A percentile compares a stretch with the other conserved stretches of the same genome.
phyloP scores from a whole-genome alignment of 2,888 invertebrate genomes.

The Agapostemon virescens region DNA sequence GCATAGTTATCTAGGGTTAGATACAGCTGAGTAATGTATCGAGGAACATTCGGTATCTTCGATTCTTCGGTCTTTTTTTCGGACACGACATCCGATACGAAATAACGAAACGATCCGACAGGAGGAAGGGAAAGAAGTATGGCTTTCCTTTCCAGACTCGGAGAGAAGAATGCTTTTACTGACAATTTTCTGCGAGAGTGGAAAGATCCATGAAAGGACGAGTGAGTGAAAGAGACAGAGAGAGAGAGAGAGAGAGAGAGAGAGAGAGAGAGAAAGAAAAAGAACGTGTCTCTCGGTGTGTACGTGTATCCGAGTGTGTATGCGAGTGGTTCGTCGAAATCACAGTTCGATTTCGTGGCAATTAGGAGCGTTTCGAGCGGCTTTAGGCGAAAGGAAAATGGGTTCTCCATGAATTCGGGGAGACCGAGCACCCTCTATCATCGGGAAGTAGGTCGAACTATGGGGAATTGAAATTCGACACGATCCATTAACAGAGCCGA shows the following conservation, averaged over 20 bases:
- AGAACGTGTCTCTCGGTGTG: too few relatives aligned
- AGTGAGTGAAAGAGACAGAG: not conserved
- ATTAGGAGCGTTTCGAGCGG: constrained; percentile 11
- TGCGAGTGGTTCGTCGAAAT: not conserved
- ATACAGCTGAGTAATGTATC: not conserved
- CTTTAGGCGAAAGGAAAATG: constrained; percentile 17
- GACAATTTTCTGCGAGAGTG: not conserved
- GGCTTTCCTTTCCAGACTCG: not conserved
- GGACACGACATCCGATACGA: not conserved
- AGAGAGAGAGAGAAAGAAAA: not conserved
- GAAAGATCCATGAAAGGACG: not conserved
- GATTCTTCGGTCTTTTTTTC: not conserved
- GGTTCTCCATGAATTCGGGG: constrained; percentile 11
- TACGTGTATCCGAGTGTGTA: too few relatives aligned
- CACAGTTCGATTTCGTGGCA: not conserved
- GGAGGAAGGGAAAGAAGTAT: not conserved
- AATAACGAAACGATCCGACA: not conserved
- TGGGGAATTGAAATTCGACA: constrained; percentile 51
- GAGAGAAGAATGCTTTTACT: not conserved
- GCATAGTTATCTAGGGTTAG: too few relatives aligned
- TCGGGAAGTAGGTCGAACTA: constrained; percentile 45
- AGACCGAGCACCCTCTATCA: not conserved
- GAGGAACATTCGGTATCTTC: not conserved
- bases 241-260: not conserved
- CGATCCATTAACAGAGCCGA: constrained; percentile 57